phyloP scores from a whole-genome alignment of 2,797 vertebrate genomes.

The Eutrigla gurnardus region DNA sequence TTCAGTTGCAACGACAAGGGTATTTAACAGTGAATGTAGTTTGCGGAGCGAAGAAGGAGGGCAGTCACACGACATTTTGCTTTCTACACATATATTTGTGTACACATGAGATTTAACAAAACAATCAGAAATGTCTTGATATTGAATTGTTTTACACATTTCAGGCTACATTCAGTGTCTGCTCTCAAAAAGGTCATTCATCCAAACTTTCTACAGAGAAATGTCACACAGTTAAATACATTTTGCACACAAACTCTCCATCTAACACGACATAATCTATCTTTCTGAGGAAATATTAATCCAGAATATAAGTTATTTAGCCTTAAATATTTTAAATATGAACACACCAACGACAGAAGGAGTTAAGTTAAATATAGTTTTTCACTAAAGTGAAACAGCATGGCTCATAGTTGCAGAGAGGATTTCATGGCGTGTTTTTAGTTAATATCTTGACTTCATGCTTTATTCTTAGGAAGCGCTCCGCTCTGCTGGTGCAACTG shows the following conservation, averaged over 20 bases:
- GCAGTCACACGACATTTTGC: too few species aligned
- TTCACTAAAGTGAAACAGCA: constrained; percentile 7
- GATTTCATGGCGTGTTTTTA: rapidly evolving
- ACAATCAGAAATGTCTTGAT: too few species aligned
- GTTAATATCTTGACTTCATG: background rate
- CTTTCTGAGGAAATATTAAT: background rate
- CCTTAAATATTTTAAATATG: background rate
- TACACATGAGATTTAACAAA: too few species aligned
- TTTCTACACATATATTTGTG: too few species aligned
- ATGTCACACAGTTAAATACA: background rate
- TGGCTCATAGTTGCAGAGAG: constrained; percentile 11
- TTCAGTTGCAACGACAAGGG: too few species aligned
- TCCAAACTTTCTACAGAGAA: background rate
- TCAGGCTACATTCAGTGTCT: constrained; percentile 7
- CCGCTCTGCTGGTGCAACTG: constrained; percentile 18
- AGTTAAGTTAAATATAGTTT: background rate
- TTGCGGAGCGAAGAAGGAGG: too few species aligned
- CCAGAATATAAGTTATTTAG: background rate
- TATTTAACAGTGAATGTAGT: too few species aligned
- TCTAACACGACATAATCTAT: background rate
- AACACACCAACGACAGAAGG: background rate
- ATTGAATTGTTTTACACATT: background rate
- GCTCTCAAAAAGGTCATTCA: background rate
- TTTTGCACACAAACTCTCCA: background rate
- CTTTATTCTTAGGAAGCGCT: constrained; percentile 17